These are phyloP conservation scores for Caenorhabditis remanei DNA, from an alignment of 1,140 invertebrate genomes.

Conservation along the genomic window DNA sequence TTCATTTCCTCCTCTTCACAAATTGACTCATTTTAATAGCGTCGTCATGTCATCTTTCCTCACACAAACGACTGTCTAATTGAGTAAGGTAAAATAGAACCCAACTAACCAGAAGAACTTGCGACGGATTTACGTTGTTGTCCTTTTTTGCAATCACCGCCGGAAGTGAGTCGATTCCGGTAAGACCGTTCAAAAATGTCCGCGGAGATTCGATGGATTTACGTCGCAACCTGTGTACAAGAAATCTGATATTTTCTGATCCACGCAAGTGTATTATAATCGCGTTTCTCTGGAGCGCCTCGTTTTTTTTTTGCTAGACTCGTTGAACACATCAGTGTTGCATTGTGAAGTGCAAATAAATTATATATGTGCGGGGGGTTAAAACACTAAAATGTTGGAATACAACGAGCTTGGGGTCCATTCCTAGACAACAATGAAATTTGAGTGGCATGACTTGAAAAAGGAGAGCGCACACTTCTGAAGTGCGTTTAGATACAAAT, in stretches of 20 bases:
- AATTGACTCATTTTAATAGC: constrained; percentile 51
- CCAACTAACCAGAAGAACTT: constrained; percentile 52
- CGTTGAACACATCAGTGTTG: neutral
- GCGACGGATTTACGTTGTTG: constrained; percentile 52
- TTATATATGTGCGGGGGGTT: neutral
- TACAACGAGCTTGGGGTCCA: neutral
- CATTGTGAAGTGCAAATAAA: constrained; percentile 31
- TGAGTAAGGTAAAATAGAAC: neutral
- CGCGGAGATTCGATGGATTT: constrained; percentile 52
- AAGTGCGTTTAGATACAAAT: too few species aligned
- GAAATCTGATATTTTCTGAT: constrained; percentile 30
- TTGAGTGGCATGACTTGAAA: neutral
- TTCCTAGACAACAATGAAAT: neutral
- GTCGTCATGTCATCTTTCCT: constrained; percentile 15
- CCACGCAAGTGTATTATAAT: neutral
- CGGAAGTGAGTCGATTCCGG: constrained; percentile 44
- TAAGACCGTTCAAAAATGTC: constrained; percentile 34
- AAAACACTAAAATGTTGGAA: constrained; percentile 25
- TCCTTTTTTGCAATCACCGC: constrained; percentile 50
- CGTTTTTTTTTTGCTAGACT: neutral
- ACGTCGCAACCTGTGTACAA: constrained; percentile 10
- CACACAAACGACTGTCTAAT: neutral
- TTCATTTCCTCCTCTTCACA: neutral
- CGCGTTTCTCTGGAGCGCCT: neutral
- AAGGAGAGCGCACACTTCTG: too few species aligned